phyloP scores from a whole-genome alignment of 1,140 invertebrate genomes.

The Caenorhabditis tropicalis region DNA sequence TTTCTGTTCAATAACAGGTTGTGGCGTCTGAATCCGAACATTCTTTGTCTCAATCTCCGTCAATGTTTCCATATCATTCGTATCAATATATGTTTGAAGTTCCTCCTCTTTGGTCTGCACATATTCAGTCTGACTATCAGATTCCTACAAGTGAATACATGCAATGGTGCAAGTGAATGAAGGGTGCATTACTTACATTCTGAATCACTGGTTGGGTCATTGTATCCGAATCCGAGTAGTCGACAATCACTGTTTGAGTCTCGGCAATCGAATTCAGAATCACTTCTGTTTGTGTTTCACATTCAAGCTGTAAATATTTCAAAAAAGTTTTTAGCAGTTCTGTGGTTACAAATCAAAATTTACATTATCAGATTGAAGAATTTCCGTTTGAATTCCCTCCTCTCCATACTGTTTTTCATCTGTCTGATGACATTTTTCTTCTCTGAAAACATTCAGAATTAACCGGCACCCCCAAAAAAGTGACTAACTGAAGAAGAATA shows the following conservation, averaged over 20 bases:
- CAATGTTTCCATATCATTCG: slow-evolving; percentile 65
- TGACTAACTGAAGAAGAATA: slow-evolving; percentile 58
- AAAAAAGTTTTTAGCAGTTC: no score
- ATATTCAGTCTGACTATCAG: slow-evolving; percentile 64
- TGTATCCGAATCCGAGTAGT: slow-evolving; percentile 52
- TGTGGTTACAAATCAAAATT: no score
- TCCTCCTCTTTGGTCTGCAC: slow-evolving; percentile 60
- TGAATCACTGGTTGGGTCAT: slow-evolving; percentile 33
- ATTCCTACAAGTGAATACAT: slow-evolving; percentile 49
- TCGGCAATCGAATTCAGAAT: slow-evolving; percentile 47
- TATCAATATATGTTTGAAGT: slow-evolving; percentile 67
- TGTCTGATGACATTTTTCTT: slow-evolving; percentile 68
- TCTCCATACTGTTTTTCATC: slow-evolving; percentile 50
- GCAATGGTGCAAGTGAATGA: slow-evolving; percentile 34
- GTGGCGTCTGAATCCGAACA: slow-evolving; percentile 65
- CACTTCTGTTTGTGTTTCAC: neutral
- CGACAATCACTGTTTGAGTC: slow-evolving; percentile 47
- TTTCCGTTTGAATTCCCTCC: slow-evolving; percentile 59
- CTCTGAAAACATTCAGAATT: slow-evolving; percentile 51
- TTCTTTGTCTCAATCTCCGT: slow-evolving; percentile 64
- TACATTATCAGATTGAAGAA: neutral
- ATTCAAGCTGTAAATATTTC: slow-evolving; percentile 10
- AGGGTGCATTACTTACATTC: neutral
- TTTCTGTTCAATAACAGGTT: slow-evolving; percentile 59
- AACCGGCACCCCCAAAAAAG: neutral